Percentiles rank a stretch among this genome's conserved stretches.
Evolutionary conservation across 2,113 vertebrate genomes (phyloP).

Genomic region (Neoarius graeffei): DNA sequence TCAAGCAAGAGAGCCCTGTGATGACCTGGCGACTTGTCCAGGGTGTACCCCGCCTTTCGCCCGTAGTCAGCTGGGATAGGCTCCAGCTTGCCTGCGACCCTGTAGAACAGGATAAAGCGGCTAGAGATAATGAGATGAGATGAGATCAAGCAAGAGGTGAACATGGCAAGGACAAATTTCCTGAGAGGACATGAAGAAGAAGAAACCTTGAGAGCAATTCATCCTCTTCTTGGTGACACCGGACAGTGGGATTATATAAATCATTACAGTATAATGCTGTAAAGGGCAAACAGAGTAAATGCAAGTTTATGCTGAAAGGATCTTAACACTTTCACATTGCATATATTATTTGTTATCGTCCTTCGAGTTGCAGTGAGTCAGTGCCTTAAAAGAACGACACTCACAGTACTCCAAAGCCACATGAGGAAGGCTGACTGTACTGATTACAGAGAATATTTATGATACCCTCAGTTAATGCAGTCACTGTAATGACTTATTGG

Average conservation of each 20-base stretch:
- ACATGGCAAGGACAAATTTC: not conserved
- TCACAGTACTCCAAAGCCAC: conserved; percentile 26
- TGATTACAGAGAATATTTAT: conserved; percentile 22
- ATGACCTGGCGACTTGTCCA: too few relatives aligned
- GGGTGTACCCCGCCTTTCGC: too few relatives aligned
- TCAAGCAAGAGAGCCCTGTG: too few relatives aligned
- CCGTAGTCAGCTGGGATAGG: too few relatives aligned
- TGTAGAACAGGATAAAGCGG: too few relatives aligned
- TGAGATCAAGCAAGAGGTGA: not conserved
- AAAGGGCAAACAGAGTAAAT: not conserved
- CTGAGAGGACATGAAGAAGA: not conserved
- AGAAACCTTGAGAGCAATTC: not conserved
- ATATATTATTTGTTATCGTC: conserved; percentile 14
- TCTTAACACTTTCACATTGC: not conserved
- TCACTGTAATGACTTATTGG: conserved; percentile 30
- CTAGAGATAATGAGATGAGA: too few relatives aligned
- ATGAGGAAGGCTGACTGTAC: conserved; percentile 21
- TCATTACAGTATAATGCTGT: not conserved
- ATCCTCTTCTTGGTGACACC: not conserved
- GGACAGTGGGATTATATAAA: not conserved
- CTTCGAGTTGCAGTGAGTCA: not conserved
- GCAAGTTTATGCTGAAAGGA: not conserved
- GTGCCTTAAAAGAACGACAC: conserved; percentile 6
- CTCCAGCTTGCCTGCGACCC: too few relatives aligned
- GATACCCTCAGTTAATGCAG: conserved; percentile 28